A percentile compares a stretch with the other conserved stretches of the same genome.
These are phyloP conservation scores for Phanerotoma sp. DNA, from an alignment of 2,888 invertebrate species.

Conservation along the genomic window DNA sequence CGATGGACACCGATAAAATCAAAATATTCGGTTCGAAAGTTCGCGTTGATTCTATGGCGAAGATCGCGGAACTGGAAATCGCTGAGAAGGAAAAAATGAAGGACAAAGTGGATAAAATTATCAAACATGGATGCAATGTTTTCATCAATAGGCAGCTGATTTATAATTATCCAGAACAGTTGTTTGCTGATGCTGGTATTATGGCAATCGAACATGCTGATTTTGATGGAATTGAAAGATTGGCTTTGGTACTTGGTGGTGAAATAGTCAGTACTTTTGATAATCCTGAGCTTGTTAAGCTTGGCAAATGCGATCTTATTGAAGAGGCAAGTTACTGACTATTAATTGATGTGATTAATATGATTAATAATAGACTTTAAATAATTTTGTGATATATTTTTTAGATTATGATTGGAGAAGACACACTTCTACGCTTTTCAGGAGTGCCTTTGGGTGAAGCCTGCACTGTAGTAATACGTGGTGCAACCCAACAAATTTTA, in stretches of 20 bases:
- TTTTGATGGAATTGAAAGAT: conserved; percentile 97
- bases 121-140: conserved; percentile 93
- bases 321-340: conserved; percentile 77
- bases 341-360: too few relatives aligned
- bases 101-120: conserved; percentile 95
- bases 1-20: conserved; percentile 99
- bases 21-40: conserved; percentile 97
- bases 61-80: conserved; percentile 95
- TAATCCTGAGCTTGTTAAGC: conserved; percentile 84
- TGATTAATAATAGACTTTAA: too few relatives aligned
- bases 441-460: conserved; percentile 95
- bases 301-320: conserved; percentile 93
- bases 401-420: conserved; percentile 95
- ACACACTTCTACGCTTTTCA: conserved; percentile 89
- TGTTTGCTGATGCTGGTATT: conserved; percentile 96
- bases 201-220: conserved; percentile 99
- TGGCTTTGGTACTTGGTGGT: conserved; percentile 96
- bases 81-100: conserved; percentile 99
- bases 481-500: conserved; percentile 96
- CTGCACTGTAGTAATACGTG: conserved; percentile 94
- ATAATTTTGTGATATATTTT: too few relatives aligned
- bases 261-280: conserved; percentile 99
- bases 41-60: conserved; percentile 87
- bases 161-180: conserved; percentile 99
- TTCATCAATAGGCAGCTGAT: conserved; percentile 99